A percentile compares a stretch with the other conserved stretches of the same genome.
Evolutionary conservation across 2,113 vertebrate species (phyloP).

Genomic region (Mormoops blainvillei): DNA sequence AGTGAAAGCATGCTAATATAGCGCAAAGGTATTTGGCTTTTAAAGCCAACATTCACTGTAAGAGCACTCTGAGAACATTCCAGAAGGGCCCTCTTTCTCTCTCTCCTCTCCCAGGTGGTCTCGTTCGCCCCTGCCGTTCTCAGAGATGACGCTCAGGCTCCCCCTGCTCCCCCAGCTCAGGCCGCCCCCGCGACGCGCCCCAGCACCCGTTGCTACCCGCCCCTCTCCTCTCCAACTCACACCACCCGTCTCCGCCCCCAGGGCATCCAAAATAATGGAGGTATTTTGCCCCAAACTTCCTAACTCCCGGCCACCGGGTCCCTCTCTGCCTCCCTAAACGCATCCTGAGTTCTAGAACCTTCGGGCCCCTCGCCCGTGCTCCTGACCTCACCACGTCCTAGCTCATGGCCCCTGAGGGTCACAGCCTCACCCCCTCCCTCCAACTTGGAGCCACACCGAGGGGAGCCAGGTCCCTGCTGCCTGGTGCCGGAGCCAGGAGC

Average conservation of each 20-base stretch:
- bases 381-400: neutral
- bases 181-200: too few species aligned
- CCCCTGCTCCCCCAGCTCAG: too few species aligned
- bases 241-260: rapidly evolving
- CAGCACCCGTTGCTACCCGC: too few species aligned
- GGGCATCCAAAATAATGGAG: neutral
- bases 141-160: too few species aligned
- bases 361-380: neutral
- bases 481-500: neutral
- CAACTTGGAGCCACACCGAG: rapidly evolving
- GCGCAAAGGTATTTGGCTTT: too few species aligned
- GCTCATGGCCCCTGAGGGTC: neutral
- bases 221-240: too few species aligned
- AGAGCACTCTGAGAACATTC: too few species aligned
- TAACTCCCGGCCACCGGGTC: neutral
- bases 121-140: too few species aligned
- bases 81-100: too few species aligned
- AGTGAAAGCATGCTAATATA: too few species aligned
- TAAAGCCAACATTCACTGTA: too few species aligned
- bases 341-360: neutral
- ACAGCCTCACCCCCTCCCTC: neutral
- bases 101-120: too few species aligned
- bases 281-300: neutral
- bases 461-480: rapidly evolving
- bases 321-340: neutral